phyloP scores from a whole-genome alignment of 2,888 invertebrate species.

The Iselma pallidipennis region DNA sequence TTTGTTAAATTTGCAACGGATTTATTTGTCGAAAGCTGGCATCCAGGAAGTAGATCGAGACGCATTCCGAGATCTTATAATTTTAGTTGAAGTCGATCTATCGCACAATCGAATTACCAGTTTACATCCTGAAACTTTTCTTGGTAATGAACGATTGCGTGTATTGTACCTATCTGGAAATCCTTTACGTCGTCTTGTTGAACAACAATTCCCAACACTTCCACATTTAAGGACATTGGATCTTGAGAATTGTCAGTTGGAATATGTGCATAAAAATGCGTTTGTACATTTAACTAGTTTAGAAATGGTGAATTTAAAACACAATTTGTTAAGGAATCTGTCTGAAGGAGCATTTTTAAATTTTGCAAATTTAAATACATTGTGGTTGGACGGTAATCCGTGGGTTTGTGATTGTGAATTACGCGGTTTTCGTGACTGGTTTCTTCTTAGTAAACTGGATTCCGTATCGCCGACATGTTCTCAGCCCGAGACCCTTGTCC shows the following conservation, averaged over 20 bases:
- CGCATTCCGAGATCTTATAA: constrained; percentile 84
- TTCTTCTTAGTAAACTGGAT: constrained; percentile 72
- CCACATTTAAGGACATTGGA: constrained; percentile 81
- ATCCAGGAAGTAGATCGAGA: constrained; percentile 77
- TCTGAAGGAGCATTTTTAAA: constrained; percentile 70
- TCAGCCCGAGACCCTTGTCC: constrained; percentile 70
- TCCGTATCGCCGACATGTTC: constrained; percentile 75
- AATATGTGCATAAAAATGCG: constrained; percentile 74
- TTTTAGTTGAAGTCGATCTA: constrained; percentile 84
- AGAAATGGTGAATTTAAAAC: constrained; percentile 77
- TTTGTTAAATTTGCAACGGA: constrained; percentile 80
- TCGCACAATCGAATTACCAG: constrained; percentile 78
- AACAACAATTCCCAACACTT: constrained; percentile 80
- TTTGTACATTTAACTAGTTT: constrained; percentile 75
- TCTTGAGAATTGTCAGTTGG: constrained; percentile 78
- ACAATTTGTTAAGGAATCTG: constrained; percentile 75
- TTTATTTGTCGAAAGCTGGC: constrained; percentile 77
- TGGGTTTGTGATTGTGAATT: constrained; percentile 91
- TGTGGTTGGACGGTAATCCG: constrained; percentile 81
- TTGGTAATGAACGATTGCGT: constrained; percentile 80
- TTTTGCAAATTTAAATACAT: constrained; percentile 76
- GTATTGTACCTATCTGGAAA: constrained; percentile 81
- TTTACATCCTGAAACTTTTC: constrained; percentile 78
- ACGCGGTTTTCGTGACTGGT: constrained; percentile 82
- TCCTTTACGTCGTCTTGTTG: constrained; percentile 72